These are phyloP conservation scores for Eptatretus burgeri DNA, from an alignment of 2,113 vertebrate species.

Conservation along the genomic window DNA sequence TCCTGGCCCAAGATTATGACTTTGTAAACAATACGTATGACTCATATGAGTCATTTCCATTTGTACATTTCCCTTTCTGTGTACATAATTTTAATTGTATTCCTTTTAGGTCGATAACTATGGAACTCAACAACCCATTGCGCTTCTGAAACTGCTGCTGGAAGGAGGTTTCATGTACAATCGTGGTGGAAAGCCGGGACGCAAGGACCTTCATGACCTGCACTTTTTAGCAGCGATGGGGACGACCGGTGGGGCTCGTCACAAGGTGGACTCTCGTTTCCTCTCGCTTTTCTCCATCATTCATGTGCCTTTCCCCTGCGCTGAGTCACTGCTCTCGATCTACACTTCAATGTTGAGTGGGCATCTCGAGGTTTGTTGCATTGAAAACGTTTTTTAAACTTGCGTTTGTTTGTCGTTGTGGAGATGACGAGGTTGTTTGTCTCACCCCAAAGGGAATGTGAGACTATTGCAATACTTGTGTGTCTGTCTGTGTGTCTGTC, in stretches of 20 bases:
- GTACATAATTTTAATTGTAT: no score
- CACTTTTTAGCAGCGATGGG: slow-evolving; percentile 77
- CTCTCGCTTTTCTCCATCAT: slow-evolving; percentile 66
- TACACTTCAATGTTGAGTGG: slow-evolving; percentile 61
- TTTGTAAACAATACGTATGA: no score
- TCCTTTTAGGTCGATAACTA: slow-evolving; percentile 46
- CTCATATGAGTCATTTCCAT: no score
- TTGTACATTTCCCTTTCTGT: no score
- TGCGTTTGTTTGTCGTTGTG: no score
- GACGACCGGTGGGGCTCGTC: slow-evolving; percentile 69
- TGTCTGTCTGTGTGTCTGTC: no score
- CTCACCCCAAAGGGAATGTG: no score
- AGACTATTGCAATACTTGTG: no score
- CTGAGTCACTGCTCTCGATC: slow-evolving; percentile 42
- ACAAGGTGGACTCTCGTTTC: slow-evolving; percentile 62
- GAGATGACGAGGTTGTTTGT: no score
- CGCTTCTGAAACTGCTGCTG: slow-evolving; percentile 54
- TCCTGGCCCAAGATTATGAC: no score
- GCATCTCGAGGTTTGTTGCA: slow-evolving; percentile 32
- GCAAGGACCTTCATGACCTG: slow-evolving; percentile 52
- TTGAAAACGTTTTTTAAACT: not conserved
- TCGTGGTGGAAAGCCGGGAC: slow-evolving; percentile 55
- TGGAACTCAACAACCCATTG: slow-evolving; percentile 78
- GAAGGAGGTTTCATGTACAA: slow-evolving; percentile 56
- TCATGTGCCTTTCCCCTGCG: slow-evolving; percentile 42